Conservation (phyloP, 2,113 vertebrate genomes). For the Xiphophorus couchianus region DNA sequence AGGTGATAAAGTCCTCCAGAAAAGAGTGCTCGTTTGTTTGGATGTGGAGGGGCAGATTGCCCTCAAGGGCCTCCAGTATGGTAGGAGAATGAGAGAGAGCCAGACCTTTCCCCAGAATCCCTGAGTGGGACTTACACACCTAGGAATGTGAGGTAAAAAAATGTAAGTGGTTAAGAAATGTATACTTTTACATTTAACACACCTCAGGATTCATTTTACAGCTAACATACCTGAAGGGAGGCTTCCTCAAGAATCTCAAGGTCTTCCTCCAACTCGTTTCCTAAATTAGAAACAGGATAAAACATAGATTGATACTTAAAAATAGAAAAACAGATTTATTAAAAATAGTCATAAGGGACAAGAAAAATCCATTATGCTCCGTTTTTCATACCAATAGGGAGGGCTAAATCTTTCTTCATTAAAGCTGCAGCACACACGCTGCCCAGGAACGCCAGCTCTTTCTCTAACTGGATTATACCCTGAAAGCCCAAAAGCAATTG, state of each 20-base stretch:
- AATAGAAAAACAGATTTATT: not conserved
- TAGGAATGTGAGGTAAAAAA: conserved; percentile 47
- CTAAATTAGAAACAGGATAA: conserved; percentile 60
- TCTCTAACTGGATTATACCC: conserved; percentile 97
- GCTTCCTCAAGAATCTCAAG: conserved; percentile 98
- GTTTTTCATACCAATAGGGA: conserved; percentile 88
- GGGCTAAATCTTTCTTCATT: conserved; percentile 98
- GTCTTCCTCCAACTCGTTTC: conserved; percentile 96
- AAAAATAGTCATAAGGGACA: not conserved
- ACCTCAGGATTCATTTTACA: not conserved
- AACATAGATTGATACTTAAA: not conserved
- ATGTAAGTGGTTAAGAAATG: not conserved
- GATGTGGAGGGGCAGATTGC: conserved; percentile 92
- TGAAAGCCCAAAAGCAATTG: conserved; percentile 67
- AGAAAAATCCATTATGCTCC: not conserved
- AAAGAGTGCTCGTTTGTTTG: conserved; percentile 99
- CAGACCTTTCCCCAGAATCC: conserved; percentile 95
- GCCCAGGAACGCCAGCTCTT: conserved; percentile 94
- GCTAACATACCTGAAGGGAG: conserved; percentile 88
- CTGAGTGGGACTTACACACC: conserved; percentile 96
- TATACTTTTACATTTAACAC: not conserved
- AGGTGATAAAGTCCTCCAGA: conserved; percentile 97
- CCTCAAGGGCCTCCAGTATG: conserved; percentile 95
- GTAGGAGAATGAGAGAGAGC: conserved; percentile 96
- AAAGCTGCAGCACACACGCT: conserved; percentile 96